These are phyloP conservation scores for Noctua fimbriata DNA, from an alignment of 2,888 invertebrate genomes.

Conservation along the genomic window DNA sequence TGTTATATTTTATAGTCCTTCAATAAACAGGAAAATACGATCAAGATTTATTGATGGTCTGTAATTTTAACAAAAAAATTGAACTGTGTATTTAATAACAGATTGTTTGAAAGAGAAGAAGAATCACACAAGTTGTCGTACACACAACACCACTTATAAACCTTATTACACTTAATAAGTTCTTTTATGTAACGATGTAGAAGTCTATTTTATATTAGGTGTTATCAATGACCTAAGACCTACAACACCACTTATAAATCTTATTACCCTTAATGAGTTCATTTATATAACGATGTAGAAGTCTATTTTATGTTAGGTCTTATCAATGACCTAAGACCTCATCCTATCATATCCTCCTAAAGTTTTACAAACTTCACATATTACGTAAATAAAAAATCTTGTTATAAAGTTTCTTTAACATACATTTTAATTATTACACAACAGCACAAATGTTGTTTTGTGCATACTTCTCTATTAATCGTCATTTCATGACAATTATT, in stretches of 20 bases:
- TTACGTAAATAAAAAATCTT: not conserved
- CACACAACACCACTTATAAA: conserved; percentile 10
- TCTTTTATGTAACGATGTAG: not conserved
- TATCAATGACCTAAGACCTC: conserved; percentile 33
- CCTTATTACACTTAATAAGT: not conserved
- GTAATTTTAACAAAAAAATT: not conserved
- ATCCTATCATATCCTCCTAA: no score
- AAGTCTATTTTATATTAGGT: not conserved
- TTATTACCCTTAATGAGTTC: not conserved
- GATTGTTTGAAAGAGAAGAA: not conserved
- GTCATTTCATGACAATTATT: no score
- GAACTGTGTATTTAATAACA: not conserved
- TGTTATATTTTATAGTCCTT: not conserved
- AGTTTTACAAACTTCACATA: no score
- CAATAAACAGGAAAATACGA: not conserved
- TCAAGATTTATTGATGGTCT: not conserved
- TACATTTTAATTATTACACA: not conserved
- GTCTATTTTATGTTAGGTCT: conserved; percentile 2
- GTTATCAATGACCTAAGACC: conserved; percentile 33
- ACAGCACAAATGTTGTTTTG: not conserved
- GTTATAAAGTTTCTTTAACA: not conserved
- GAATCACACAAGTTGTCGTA: not conserved
- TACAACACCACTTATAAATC: conserved; percentile 6
- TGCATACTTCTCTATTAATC: not conserved
- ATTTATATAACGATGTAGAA: not conserved